Conservation (phyloP, 2,113 vertebrate genomes). For the Trichechus manatus region DNA sequence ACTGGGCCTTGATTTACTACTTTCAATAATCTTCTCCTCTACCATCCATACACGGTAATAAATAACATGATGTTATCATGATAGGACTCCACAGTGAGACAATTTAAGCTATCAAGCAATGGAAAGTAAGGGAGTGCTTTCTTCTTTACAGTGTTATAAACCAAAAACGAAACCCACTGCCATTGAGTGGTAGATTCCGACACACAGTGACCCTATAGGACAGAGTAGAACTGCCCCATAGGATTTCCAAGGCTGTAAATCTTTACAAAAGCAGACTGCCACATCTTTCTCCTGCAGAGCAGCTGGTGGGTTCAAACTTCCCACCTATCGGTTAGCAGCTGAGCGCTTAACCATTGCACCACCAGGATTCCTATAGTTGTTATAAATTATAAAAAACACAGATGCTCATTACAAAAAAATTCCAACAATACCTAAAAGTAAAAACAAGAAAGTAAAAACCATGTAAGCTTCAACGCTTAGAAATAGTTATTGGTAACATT, state of each 20-base stretch:
- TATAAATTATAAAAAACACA: background rate
- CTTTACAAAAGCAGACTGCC: too few species aligned
- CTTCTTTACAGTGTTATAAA: background rate
- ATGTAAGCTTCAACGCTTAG: background rate
- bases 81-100: background rate
- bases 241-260: too few species aligned
- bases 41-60: background rate
- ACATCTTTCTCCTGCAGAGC: too few species aligned
- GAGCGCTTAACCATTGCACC: too few species aligned
- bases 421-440: constrained; percentile 4
- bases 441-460: constrained; percentile 39
- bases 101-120: background rate
- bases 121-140: background rate
- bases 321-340: too few species aligned
- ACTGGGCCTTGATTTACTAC: background rate
- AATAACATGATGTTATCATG: background rate
- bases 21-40: background rate
- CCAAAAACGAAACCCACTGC: too few species aligned
- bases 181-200: too few species aligned
- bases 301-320: too few species aligned
- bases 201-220: too few species aligned
- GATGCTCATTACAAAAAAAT: background rate
- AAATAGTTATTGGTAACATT: background rate
- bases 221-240: too few species aligned
- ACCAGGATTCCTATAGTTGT: background rate